Percentiles rank a stretch among this genome's conserved stretches.
Evolutionary conservation across 2,113 vertebrate species (phyloP).

Genomic region (Corydoras sp.): DNA sequence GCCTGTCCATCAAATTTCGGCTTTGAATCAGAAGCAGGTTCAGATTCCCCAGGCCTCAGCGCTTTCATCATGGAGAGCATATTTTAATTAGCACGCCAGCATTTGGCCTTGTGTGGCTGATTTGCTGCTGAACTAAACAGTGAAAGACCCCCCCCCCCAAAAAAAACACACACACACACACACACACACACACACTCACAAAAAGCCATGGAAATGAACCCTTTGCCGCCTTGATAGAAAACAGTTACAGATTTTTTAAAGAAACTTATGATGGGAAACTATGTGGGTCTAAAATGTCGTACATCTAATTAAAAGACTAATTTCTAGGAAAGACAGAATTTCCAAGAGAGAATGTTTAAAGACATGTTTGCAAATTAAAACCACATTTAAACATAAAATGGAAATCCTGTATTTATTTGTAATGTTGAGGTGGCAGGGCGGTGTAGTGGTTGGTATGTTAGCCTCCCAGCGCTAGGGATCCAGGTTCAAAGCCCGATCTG

Average conservation of each 20-base stretch:
- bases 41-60: slow-evolving; percentile 52
- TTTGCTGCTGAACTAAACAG: slow-evolving; percentile 55
- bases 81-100: slow-evolving; percentile 58
- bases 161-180: too few relatives aligned
- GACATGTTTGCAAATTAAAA: slow-evolving; percentile 9
- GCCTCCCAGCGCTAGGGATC: too few relatives aligned
- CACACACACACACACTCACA: neutral
- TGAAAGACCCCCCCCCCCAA: slow-evolving; percentile 3
- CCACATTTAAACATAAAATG: neutral
- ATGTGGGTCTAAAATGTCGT: neutral
- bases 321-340: too few relatives aligned
- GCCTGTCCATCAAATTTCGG: slow-evolving; percentile 57
- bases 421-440: too few relatives aligned
- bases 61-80: slow-evolving; percentile 54
- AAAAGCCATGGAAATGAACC: slow-evolving; percentile 46
- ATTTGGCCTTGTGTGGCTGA: slow-evolving; percentile 39
- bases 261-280: neutral
- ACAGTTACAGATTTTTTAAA: slow-evolving; percentile 33
- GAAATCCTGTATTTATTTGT: too few relatives aligned
- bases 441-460: too few relatives aligned
- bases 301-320: too few relatives aligned
- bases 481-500: too few relatives aligned
- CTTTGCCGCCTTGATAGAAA: slow-evolving; percentile 48
- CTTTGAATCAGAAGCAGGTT: slow-evolving; percentile 64
- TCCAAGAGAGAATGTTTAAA: neutral